phyloP scores from a whole-genome alignment of 2,113 vertebrate species.

The Morone chrysops region DNA sequence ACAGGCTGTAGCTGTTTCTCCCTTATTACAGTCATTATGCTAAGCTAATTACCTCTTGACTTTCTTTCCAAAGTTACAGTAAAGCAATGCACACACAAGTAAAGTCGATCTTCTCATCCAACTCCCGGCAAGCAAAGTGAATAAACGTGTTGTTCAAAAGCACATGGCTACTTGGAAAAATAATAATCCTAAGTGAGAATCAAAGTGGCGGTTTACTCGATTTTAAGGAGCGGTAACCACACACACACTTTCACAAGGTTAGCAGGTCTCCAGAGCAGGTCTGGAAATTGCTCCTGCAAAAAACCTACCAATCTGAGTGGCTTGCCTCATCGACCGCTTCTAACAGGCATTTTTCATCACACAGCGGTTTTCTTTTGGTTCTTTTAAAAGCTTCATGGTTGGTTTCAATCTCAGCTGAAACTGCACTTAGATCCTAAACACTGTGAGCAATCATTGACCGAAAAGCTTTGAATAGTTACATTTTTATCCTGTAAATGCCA shows the following conservation, averaged over 20 bases:
- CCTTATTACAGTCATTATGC: background rate
- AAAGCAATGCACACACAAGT: background rate
- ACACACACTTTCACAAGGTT: background rate
- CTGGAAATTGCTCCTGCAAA: slow-evolving; percentile 24
- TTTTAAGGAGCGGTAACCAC: slow-evolving; percentile 1
- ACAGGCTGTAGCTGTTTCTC: background rate
- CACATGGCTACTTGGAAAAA: background rate
- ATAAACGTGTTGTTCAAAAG: background rate
- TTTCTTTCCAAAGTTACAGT: background rate
- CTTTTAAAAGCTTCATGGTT: slow-evolving; percentile 61
- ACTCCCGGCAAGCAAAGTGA: background rate
- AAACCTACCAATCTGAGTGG: background rate
- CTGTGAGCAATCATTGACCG: slow-evolving; percentile 37
- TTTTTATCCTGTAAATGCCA: slow-evolving; percentile 60
- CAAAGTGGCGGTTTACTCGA: background rate
- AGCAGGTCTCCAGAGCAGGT: background rate
- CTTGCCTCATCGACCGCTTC: background rate
- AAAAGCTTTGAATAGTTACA: slow-evolving; percentile 34
- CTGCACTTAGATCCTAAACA: slow-evolving; percentile 41
- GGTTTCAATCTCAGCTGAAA: slow-evolving; percentile 52
- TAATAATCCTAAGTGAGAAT: background rate
- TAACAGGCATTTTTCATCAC: slow-evolving; percentile 32
- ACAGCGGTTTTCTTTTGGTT: slow-evolving; percentile 60
- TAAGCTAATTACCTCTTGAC: background rate
- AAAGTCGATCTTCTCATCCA: background rate